phyloP scores from a whole-genome alignment of 1,140 invertebrate species.

The Eurosta solidaginis region DNA sequence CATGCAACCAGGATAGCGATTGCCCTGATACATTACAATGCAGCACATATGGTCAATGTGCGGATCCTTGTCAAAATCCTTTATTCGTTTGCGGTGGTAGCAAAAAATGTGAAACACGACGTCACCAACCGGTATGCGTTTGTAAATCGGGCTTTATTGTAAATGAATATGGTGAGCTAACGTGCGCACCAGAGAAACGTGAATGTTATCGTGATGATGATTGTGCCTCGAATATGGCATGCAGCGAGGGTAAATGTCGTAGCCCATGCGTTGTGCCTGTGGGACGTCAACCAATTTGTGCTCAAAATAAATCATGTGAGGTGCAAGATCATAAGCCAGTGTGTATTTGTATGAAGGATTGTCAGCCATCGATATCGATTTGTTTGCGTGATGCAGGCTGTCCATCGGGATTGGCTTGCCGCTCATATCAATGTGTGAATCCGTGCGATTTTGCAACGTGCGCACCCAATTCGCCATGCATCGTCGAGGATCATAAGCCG shows the following conservation, averaged over 20 bases:
- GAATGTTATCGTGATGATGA: slow-evolving; percentile 82
- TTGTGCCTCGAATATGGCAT: slow-evolving; percentile 83
- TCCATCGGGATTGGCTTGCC: slow-evolving; percentile 79
- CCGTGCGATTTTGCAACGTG: slow-evolving; percentile 82
- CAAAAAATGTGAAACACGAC: slow-evolving; percentile 85
- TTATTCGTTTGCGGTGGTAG: slow-evolving; percentile 73
- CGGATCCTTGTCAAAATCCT: slow-evolving; percentile 73
- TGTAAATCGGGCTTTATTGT: slow-evolving; percentile 87
- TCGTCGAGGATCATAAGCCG: slow-evolving; percentile 89
- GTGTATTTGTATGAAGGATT: slow-evolving; percentile 85
- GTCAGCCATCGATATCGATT: slow-evolving; percentile 82
- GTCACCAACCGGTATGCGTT: slow-evolving; percentile 82
- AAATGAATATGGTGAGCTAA: slow-evolving; percentile 80
- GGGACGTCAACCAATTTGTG: slow-evolving; percentile 68
- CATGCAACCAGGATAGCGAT: slow-evolving; percentile 70
- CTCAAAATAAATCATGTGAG: slow-evolving; percentile 80
- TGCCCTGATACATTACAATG: slow-evolving; percentile 80
- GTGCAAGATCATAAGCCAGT: slow-evolving; percentile 83
- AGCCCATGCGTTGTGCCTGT: slow-evolving; percentile 77
- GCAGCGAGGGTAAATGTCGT: slow-evolving; percentile 78
- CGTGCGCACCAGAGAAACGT: slow-evolving; percentile 76
- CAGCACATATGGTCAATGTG: slow-evolving; percentile 72
- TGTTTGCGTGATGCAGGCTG: slow-evolving; percentile 88
- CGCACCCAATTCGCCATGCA: slow-evolving; percentile 81
- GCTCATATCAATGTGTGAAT: slow-evolving; percentile 87